phyloP scores from a whole-genome alignment of 2,113 vertebrate species.

The Nestor notabilis region DNA sequence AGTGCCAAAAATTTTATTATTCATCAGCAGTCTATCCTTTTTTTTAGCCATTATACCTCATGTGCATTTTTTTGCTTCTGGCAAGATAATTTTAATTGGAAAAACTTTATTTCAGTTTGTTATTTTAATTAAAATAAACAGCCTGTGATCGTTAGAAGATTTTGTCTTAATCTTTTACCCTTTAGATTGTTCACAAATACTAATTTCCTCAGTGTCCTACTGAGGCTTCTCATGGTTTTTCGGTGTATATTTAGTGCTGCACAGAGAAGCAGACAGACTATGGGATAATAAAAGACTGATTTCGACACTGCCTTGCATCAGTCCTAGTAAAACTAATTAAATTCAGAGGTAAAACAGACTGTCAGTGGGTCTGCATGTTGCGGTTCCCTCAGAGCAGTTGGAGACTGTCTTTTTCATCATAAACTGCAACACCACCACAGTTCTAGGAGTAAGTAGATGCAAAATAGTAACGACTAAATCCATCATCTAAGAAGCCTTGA shows the following conservation, averaged over 20 bases:
- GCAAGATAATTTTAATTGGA: background rate
- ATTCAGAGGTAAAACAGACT: background rate
- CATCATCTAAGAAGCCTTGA: background rate
- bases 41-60: background rate
- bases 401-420: background rate
- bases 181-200: background rate
- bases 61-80: background rate
- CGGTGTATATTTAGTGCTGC: background rate
- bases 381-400: background rate
- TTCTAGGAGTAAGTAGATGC: background rate
- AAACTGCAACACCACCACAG: background rate
- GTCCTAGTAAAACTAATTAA: background rate
- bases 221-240: background rate
- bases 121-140: constrained; percentile 3
- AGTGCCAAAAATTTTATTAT: background rate
- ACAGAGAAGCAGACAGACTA: background rate
- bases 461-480: background rate
- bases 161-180: background rate
- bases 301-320: background rate
- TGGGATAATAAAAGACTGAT: background rate
- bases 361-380: background rate
- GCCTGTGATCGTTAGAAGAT: background rate
- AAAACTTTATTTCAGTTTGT: background rate
- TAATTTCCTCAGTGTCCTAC: background rate
- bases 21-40: background rate